Base-by-base conservation (phyloP, 2,888 invertebrate genomes). In the Choristoneura rosaceana region DNA sequence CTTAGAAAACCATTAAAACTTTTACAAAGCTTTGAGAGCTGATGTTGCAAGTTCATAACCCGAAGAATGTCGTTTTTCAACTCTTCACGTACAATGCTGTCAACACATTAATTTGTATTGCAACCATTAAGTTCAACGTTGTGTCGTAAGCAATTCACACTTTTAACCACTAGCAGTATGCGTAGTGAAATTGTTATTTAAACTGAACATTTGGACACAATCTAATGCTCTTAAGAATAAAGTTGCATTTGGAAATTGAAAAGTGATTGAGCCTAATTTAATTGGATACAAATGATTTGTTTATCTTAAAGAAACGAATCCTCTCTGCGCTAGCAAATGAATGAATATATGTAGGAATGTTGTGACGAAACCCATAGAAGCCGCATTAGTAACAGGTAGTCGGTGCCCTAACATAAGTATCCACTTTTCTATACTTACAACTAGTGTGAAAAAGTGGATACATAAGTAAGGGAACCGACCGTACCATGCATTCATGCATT, bases 51-150 rank as follows among this genome's bases (percentile, higher is more conserved):
- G 34, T 34, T 34, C 34, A 7, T 34, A 34, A 74, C 59, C 4
- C 15, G 14, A 75, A 70, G 76, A 76, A 76, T 76, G 76, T 71
- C 68, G 75, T 74, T 70, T 59, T 73, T 74, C 74, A 71, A 75
- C 71, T 74, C 70, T 74, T 70, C 65, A 68, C 63, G 63, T 52
- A 55, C 38, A 63, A 58, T 52, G 62, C 61, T 52, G 65, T 69
- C 70, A 64, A 59, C 70, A 67, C 43, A 59, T 64, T 73, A 69
- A 74, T 74, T 75, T 61, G 60, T 71, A 68, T 66, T 70, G 58
- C 67, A 70, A 73, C 64, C 62, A 66, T 70, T 70, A 73, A 47
- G 62, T 67, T 73, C 63, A 60, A 60, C 67, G 63, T 45, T 45
- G 65, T 33, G 25, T 45, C 25, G 43, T 55, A 34, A 34, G 47